These are phyloP conservation scores for Chloroceryle aenea DNA, from an alignment of 2,113 vertebrate genomes.

Conservation along the genomic window DNA sequence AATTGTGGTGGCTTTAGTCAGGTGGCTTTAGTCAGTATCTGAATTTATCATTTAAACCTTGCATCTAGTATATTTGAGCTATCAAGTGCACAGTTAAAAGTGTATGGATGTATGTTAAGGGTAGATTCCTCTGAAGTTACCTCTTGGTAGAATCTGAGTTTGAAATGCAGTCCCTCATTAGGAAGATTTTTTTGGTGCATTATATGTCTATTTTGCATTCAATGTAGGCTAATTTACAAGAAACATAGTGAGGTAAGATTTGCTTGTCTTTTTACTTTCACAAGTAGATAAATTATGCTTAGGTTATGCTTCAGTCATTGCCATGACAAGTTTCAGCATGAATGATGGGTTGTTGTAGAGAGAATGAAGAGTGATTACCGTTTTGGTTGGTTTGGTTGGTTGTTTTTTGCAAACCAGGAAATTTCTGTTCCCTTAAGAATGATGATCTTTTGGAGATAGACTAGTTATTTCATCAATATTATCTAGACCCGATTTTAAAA, in stretches of 20 bases:
- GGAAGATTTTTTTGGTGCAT: neutral
- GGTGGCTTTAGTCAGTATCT: neutral
- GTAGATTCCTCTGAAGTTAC: neutral
- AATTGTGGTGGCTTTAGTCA: neutral
- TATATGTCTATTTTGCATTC: neutral
- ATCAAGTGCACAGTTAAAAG: neutral
- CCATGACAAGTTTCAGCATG: rapidly evolving
- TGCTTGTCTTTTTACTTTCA: neutral
- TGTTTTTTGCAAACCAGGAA: neutral
- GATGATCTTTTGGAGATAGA: neutral
- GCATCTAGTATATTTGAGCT: neutral
- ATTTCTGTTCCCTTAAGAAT: neutral
- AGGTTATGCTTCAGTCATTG: neutral
- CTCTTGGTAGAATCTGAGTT: neutral
- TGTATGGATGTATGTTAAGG: neutral
- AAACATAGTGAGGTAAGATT: neutral
- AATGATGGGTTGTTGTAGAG: neutral
- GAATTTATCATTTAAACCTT: neutral
- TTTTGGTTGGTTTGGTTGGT: no score
- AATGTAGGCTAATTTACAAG: neutral
- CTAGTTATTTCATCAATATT: neutral
- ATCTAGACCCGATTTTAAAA: neutral
- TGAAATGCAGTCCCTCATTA: neutral
- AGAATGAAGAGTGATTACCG: neutral
- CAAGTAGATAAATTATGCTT: neutral